Evolutionary conservation across 2,888 invertebrate genomes (phyloP).

Genomic region (Parasteatoda lunata): DNA sequence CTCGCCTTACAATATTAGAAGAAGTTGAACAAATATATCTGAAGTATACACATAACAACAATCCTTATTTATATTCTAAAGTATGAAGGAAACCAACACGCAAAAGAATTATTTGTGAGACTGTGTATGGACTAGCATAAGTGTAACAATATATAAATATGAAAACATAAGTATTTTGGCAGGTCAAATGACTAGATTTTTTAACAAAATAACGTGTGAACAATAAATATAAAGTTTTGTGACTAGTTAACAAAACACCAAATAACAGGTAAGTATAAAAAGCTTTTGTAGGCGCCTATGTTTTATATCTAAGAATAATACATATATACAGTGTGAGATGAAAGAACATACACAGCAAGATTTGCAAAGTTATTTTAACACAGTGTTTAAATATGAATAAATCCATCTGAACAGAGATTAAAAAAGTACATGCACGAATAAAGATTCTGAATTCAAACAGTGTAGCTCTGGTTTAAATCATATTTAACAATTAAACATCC

Average conservation of each 20-base stretch:
- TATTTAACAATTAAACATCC: not conserved
- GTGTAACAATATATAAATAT: constrained; percentile 19
- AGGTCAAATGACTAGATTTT: constrained; percentile 62
- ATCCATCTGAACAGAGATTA: constrained; percentile 8
- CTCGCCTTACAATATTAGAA: constrained; percentile 64
- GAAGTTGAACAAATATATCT: constrained; percentile 66
- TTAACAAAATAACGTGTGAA: constrained; percentile 38
- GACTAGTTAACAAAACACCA: constrained; percentile 65
- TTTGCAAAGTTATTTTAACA: constrained; percentile 45
- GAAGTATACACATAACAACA: constrained; percentile 66
- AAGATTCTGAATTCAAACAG: not conserved
- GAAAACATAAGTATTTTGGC: constrained; percentile 57
- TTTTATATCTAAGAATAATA: constrained; percentile 63
- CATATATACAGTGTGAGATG: constrained; percentile 67
- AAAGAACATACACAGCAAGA: constrained; percentile 61
- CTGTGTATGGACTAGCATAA: constrained; percentile 53
- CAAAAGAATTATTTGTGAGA: constrained; percentile 54
- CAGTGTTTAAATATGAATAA: constrained; percentile 35
- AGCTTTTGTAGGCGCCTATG: constrained; percentile 62
- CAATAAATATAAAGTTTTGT: constrained; percentile 63
- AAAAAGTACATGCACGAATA: not conserved
- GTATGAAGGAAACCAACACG: constrained; percentile 57
- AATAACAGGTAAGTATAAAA: constrained; percentile 67
- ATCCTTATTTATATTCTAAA: constrained; percentile 65
- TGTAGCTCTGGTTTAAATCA: not conserved